Percentiles rank a stretch among this genome's conserved stretches.
These are phyloP conservation scores for Ianthella basta DNA, from an alignment of 37 sponge, comb jelly and placozoan genomes.

Conservation along the genomic window DNA sequence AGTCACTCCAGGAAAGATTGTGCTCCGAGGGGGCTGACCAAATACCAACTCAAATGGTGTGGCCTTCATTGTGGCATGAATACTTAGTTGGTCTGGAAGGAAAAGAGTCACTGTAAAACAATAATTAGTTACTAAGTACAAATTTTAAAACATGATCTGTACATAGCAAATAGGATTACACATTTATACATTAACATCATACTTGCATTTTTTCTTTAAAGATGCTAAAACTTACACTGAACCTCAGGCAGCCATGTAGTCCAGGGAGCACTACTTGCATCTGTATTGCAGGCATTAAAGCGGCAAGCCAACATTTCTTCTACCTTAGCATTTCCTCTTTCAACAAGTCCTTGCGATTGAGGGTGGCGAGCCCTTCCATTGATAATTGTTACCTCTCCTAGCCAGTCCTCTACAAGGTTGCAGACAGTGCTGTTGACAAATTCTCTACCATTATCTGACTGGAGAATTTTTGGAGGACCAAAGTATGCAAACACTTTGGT, in stretches of 20 bases:
- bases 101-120: constrained; percentile 5
- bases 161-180: not conserved
- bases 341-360: constrained; percentile 29
- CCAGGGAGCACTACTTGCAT: not conserved
- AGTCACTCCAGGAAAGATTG: constrained; percentile 37
- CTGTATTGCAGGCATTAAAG: not conserved
- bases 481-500: constrained; percentile 39
- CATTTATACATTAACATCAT: not conserved
- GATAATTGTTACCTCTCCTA: constrained; percentile 16
- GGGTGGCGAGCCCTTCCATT: constrained; percentile 30
- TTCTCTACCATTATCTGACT: constrained; percentile 26
- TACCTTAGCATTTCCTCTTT: constrained; percentile 20
- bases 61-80: constrained; percentile 44
- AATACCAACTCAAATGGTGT: constrained; percentile 60
- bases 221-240: not conserved
- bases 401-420: constrained; percentile 2
- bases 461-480: constrained; percentile 24
- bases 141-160: not conserved
- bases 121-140: not conserved
- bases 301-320: constrained; percentile 6
- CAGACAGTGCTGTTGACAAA: constrained; percentile 28
- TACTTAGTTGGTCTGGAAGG: constrained; percentile 29
- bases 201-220: not conserved
- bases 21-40: constrained; percentile 46
- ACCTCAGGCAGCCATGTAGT: constrained; percentile 16